These are phyloP conservation scores for Heliconius nattereri DNA, from an alignment of 1,140 invertebrate genomes.

Conservation along the genomic window DNA sequence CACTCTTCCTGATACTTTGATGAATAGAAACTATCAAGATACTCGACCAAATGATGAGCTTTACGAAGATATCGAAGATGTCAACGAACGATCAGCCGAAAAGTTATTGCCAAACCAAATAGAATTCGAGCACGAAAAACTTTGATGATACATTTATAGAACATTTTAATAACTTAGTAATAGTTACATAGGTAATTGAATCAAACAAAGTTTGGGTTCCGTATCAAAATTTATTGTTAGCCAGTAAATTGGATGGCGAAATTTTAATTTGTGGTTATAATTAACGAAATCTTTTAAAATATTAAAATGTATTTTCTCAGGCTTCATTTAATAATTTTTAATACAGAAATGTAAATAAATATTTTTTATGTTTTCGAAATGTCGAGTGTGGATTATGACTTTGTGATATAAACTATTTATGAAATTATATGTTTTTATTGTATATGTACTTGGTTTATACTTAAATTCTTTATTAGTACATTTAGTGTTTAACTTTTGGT, in stretches of 20 bases:
- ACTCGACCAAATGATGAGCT: not conserved
- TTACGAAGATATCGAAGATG: slow-evolving; percentile 24
- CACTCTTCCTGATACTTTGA: slow-evolving; percentile 51
- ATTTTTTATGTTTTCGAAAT: not conserved
- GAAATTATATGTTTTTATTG: not conserved
- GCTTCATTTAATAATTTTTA: not conserved
- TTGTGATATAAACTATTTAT: slow-evolving; percentile 9
- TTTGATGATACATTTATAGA: not conserved
- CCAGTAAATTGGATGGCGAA: not conserved
- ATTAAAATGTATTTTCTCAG: not conserved
- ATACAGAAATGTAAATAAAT: not conserved
- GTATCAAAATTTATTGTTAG: not conserved
- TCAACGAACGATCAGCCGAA: slow-evolving; percentile 30
- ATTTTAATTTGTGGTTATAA: not conserved
- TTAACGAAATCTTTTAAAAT: not conserved
- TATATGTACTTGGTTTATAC: not conserved
- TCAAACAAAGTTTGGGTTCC: not conserved
- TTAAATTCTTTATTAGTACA: not conserved
- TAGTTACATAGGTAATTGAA: not conserved
- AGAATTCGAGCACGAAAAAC: slow-evolving; percentile 27
- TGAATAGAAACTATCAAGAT: slow-evolving; percentile 23
- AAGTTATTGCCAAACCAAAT: slow-evolving; percentile 22
- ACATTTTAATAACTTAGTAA: not conserved
- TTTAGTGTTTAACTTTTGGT: not conserved
- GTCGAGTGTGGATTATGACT: not conserved